A percentile compares a stretch with the other conserved stretches of the same genome.
Evolutionary conservation across 2,888 invertebrate species (phyloP).

Genomic region (Beris chalybata): DNA sequence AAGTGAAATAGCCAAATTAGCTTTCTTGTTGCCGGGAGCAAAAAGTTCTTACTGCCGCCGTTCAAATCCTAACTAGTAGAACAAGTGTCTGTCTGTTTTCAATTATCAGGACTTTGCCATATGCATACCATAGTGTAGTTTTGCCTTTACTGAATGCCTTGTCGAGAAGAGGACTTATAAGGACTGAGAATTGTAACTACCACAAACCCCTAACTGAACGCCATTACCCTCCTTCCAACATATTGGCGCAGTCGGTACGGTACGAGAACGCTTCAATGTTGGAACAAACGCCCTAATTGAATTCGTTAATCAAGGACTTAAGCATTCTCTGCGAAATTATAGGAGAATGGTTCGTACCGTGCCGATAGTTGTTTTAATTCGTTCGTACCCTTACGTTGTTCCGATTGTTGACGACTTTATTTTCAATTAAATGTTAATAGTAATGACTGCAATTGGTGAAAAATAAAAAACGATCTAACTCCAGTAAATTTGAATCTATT

Average conservation of each 20-base stretch:
- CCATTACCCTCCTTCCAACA: background rate
- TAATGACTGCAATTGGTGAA: slow-evolving; percentile 27
- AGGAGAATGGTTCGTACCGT: slow-evolving; percentile 6
- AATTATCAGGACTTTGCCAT: background rate
- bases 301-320: slow-evolving; percentile 48
- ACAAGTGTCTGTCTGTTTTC: slow-evolving; percentile 12
- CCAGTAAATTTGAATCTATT: too few relatives aligned
- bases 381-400: background rate
- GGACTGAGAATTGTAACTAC: background rate
- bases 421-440: slow-evolving; percentile 37
- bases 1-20: slow-evolving; percentile 1
- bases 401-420: slow-evolving; percentile 33
- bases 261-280: slow-evolving; percentile 39
- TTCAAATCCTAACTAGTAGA: slow-evolving; percentile 5
- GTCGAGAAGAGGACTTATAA: too few relatives aligned
- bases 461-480: background rate
- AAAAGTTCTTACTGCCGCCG: background rate
- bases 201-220: background rate
- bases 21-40: background rate
- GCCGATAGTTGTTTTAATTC: background rate
- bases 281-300: slow-evolving; percentile 46
- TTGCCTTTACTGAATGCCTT: too few relatives aligned
- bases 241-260: background rate
- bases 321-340: slow-evolving; percentile 42
- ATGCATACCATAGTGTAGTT: too few relatives aligned